phyloP scores from a whole-genome alignment of 1,140 invertebrate species.

The Metopolophium dirhodum region DNA sequence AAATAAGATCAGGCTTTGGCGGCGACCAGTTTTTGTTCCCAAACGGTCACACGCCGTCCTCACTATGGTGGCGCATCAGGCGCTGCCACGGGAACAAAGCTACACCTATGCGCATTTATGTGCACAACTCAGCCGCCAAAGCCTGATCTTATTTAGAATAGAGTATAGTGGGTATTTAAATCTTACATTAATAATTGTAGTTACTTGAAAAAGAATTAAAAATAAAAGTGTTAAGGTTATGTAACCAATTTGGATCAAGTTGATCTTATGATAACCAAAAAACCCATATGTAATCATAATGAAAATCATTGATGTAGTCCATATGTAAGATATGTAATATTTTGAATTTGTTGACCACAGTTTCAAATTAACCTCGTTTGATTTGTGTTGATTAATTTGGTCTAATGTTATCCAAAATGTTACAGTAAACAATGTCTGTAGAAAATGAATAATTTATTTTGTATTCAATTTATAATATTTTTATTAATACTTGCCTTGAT shows the following conservation, averaged over 20 bases:
- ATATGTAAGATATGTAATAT: background rate
- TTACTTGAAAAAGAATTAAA: constrained; percentile 15
- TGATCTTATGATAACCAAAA: background rate
- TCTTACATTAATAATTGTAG: background rate
- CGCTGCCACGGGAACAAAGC: too few species aligned
- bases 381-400: background rate
- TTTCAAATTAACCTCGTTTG: background rate
- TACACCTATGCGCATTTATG: too few species aligned
- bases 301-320: background rate
- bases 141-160: too few species aligned
- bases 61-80: too few species aligned
- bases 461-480: background rate
- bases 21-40: too few species aligned
- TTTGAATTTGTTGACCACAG: background rate
- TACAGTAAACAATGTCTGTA: background rate
- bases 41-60: too few species aligned
- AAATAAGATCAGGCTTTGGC: too few species aligned
- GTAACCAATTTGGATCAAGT: background rate
- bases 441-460: background rate
- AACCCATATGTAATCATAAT: background rate
- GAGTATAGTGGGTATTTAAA: background rate
- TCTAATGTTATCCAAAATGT: background rate
- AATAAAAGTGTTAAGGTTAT: background rate
- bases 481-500: background rate
- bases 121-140: too few species aligned